These are phyloP conservation scores for Agrotis clavis DNA, from an alignment of 2,888 invertebrate species.

Conservation along the genomic window DNA sequence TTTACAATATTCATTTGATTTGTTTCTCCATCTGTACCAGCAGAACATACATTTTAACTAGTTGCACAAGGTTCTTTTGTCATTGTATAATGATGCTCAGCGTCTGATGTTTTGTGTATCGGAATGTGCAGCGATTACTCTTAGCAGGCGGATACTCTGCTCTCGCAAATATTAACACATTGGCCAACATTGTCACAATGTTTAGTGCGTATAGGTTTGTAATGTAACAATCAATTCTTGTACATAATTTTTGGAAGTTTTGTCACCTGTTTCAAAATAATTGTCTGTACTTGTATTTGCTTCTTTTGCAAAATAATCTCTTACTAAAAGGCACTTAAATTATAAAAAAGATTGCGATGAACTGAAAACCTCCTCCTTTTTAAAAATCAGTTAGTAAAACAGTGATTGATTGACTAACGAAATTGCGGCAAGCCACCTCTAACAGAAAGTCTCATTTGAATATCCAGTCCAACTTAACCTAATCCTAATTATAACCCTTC, in stretches of 20 bases:
- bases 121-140: slow-evolving; percentile 86
- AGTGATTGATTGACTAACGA: background rate
- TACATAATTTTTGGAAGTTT: background rate
- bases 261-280: background rate
- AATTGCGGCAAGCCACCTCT: background rate
- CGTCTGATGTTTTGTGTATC: slow-evolving; percentile 86
- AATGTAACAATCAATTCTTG: background rate
- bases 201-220: background rate
- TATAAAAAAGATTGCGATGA: too few relatives aligned
- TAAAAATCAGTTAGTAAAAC: too few relatives aligned
- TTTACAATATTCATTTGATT: slow-evolving; percentile 33
- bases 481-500: background rate
- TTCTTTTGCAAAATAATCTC: too few relatives aligned
- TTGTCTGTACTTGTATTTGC: too few relatives aligned
- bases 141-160: slow-evolving; percentile 56
- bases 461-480: background rate
- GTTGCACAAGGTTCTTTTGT: slow-evolving; percentile 90
- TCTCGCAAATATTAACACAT: slow-evolving; percentile 62
- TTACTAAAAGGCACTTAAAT: too few relatives aligned
- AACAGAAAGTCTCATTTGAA: background rate
- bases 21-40: slow-evolving; percentile 75
- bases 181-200: slow-evolving; percentile 50
- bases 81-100: slow-evolving; percentile 88
- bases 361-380: too few relatives aligned
- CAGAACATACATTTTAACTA: slow-evolving; percentile 83